These are phyloP conservation scores for Clamator glandarius DNA, from an alignment of 2,797 vertebrate species.

Conservation along the genomic window DNA sequence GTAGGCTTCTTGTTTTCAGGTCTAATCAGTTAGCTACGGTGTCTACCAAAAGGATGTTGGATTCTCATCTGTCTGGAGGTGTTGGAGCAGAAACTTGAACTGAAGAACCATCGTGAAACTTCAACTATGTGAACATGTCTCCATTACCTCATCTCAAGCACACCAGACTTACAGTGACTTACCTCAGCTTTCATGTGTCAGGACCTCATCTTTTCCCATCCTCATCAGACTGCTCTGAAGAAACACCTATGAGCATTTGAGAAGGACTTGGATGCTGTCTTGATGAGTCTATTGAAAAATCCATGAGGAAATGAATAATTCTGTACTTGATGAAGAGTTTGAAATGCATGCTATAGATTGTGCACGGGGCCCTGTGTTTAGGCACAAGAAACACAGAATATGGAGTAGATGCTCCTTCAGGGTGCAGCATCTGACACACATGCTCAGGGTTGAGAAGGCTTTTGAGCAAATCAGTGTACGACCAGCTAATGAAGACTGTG, in stretches of 20 bases:
- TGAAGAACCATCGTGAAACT: neutral
- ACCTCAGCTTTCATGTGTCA: neutral
- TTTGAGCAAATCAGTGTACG: neutral
- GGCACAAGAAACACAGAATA: neutral
- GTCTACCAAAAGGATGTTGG: neutral
- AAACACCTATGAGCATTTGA: neutral
- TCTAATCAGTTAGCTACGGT: neutral
- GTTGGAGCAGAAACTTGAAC: neutral
- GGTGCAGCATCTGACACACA: neutral
- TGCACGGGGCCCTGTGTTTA: neutral
- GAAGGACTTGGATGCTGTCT: neutral
- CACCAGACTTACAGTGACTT: neutral
- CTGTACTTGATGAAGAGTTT: neutral
- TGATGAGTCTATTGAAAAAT: constrained; percentile 14
- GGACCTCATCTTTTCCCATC: neutral
- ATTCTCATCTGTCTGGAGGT: neutral
- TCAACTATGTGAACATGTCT: neutral
- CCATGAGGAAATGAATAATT: constrained; percentile 14
- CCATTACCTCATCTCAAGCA: fast-evolving
- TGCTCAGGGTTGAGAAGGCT: neutral
- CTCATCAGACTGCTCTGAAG: neutral
- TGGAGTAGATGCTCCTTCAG: neutral
- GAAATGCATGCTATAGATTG: neutral
- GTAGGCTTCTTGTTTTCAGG: neutral
- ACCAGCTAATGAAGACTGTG: neutral